phyloP scores from a whole-genome alignment of 2,113 vertebrate species.

The Colius striatus region DNA sequence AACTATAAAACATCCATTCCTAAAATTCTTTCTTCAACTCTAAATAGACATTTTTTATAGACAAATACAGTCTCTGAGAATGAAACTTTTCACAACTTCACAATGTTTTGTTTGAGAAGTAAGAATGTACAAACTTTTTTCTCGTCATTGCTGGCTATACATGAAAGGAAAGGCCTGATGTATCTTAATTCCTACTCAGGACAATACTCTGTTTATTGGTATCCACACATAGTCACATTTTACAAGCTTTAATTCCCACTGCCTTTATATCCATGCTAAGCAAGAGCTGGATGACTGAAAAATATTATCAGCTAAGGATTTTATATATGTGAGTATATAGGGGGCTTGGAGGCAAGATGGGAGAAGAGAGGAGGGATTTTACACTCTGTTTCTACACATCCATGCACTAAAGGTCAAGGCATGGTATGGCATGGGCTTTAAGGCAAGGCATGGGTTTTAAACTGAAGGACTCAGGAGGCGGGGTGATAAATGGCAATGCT shows the following conservation, averaged over 20 bases:
- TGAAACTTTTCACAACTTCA: not conserved
- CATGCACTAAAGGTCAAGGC: not conserved
- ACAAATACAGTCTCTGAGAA: not conserved
- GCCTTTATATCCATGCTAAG: not conserved
- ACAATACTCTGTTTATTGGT: not conserved
- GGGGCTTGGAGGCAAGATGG: not conserved
- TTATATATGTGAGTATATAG: not conserved
- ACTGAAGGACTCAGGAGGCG: too few relatives aligned
- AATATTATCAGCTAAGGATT: not conserved
- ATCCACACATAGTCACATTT: not conserved
- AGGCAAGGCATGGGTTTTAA: too few relatives aligned
- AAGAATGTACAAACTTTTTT: not conserved
- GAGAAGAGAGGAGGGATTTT: not conserved
- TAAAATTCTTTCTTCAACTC: not conserved
- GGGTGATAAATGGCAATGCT: too few relatives aligned
- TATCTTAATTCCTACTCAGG: not conserved
- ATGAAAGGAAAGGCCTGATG: not conserved
- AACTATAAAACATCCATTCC: not conserved
- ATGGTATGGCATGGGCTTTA: too few relatives aligned
- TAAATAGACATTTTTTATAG: not conserved
- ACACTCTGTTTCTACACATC: not conserved
- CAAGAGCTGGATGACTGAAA: not conserved
- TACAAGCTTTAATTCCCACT: not conserved
- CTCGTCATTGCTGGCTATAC: not conserved
- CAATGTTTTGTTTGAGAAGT: fast-evolving